Evolutionary conservation across 2,888 invertebrate genomes (phyloP).

Genomic region (Bibio marci): DNA sequence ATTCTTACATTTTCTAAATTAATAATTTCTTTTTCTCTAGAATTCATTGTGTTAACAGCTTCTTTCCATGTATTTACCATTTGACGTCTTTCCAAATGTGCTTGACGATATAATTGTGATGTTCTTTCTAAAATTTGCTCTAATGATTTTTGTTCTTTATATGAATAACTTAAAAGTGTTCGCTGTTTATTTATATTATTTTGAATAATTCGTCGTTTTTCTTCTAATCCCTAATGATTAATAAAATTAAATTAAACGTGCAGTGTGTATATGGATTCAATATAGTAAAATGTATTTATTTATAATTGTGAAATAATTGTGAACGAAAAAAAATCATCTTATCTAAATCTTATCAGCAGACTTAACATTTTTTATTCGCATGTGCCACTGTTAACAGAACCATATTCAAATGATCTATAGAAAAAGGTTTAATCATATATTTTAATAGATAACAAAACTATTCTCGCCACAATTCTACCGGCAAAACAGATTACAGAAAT

Average conservation of each 20-base stretch:
- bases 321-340: constrained; percentile 3
- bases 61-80: constrained; percentile 57
- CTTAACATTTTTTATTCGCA: too few relatives aligned
- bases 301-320: not conserved
- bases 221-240: constrained; percentile 32
- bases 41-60: constrained; percentile 48
- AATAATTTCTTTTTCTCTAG: constrained; percentile 49
- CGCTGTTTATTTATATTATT: constrained; percentile 32
- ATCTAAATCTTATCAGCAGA: too few relatives aligned
- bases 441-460: too few relatives aligned
- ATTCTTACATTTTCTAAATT: constrained; percentile 31
- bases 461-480: too few relatives aligned
- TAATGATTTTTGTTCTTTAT: constrained; percentile 34
- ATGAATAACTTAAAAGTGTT: constrained; percentile 27
- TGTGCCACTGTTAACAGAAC: too few relatives aligned
- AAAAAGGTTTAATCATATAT: too few relatives aligned
- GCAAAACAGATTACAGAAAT: too few relatives aligned
- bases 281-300: not conserved
- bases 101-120: constrained; percentile 33
- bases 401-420: too few relatives aligned
- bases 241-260: not conserved
- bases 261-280: not conserved
- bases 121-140: constrained; percentile 37
- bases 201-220: constrained; percentile 33
- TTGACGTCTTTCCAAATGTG: constrained; percentile 45